Evolutionary conservation across 2,797 vertebrate species (phyloP), one percentile per base, ranked within the genome.

Genomic region (Ctenopoma multispine): DNA sequence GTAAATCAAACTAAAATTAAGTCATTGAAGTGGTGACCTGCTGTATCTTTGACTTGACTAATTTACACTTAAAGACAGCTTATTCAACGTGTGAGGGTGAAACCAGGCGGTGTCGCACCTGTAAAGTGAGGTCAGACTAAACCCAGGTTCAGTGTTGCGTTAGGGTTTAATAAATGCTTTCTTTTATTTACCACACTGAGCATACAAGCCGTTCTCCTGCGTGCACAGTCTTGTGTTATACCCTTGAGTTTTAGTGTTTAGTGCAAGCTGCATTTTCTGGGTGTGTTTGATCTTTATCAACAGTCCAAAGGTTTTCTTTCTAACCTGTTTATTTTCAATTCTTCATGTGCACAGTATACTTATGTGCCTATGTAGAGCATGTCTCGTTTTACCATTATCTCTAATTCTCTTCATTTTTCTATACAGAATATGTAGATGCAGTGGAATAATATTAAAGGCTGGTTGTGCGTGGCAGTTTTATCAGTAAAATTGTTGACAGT

Each of bases 271-370:
- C 84, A 82, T 80, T 75, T 4, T 46, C 54, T 84, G 64, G 81
- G 84, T 65, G 85, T 74, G 81, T 87, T 60, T 51, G 75, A 83
- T 85, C 57, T 38, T 75, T 72, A 84, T 82, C 80, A 73, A 13
- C 57, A 64, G 77, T 81, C 73, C 65, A 77, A 44, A 77, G 69
- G 60, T 72, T 74, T 67, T 14, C 36, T 53, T 53, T 59, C 24
- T 14, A 27, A 21, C 38, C 36, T 46, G 27, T 70, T 49, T 64
- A 56, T 72, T 40, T 51, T 50, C 58, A 53, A 1, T 9, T 71
- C 36, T 54, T 55, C 59, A 62, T 34, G 43, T 47, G 23, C 38
- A 58, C 63, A 15, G 20, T 20, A 6, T 48, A 38, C 48, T 50
- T 27, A 34, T 60, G 50, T 38, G 29, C 51, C 73, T 72, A 36